Evolutionary conservation across 2,113 vertebrate genomes (phyloP).

Genomic region (Cephalopholis sonnerati): DNA sequence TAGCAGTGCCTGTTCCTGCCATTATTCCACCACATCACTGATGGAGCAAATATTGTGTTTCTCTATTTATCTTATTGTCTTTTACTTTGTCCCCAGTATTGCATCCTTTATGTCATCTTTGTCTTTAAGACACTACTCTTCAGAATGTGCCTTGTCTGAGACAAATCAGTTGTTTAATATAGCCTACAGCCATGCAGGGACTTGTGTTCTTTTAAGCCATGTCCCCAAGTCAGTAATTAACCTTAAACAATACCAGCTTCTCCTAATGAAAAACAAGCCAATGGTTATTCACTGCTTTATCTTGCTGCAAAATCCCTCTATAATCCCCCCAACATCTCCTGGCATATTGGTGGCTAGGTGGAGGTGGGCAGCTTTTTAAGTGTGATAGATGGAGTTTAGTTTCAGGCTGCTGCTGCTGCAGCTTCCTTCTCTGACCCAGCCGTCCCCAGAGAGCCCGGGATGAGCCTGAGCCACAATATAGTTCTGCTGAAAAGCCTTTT

Average conservation of each 20-base stretch:
- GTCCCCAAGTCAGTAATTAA: conserved; percentile 74
- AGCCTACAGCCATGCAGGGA: conserved; percentile 39
- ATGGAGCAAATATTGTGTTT: not conserved
- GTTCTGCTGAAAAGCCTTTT: conserved; percentile 73
- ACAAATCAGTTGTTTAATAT: conserved; percentile 73
- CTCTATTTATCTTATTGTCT: conserved; percentile 8
- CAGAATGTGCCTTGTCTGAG: conserved; percentile 52
- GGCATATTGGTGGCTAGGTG: conserved; percentile 65
- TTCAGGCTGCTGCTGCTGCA: conserved; percentile 66
- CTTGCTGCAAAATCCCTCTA: conserved; percentile 56
- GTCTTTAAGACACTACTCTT: conserved; percentile 15
- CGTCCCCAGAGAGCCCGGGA: conserved; percentile 64
- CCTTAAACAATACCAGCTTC: conserved; percentile 64
- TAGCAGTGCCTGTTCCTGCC: not conserved
- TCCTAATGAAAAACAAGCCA: conserved; percentile 63
- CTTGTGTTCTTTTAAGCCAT: conserved; percentile 35
- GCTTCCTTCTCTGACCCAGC: conserved; percentile 62
- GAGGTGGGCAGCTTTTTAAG: conserved; percentile 81
- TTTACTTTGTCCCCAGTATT: conserved; percentile 4
- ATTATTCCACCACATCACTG: not conserved
- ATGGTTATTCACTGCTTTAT: conserved; percentile 61
- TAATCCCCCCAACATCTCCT: conserved; percentile 58
- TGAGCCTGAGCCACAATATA: conserved; percentile 64
- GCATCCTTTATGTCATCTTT: not conserved
- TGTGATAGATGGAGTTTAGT: conserved; percentile 84